phyloP scores from a whole-genome alignment of 2,797 vertebrate genomes.

The Danio choprae region DNA sequence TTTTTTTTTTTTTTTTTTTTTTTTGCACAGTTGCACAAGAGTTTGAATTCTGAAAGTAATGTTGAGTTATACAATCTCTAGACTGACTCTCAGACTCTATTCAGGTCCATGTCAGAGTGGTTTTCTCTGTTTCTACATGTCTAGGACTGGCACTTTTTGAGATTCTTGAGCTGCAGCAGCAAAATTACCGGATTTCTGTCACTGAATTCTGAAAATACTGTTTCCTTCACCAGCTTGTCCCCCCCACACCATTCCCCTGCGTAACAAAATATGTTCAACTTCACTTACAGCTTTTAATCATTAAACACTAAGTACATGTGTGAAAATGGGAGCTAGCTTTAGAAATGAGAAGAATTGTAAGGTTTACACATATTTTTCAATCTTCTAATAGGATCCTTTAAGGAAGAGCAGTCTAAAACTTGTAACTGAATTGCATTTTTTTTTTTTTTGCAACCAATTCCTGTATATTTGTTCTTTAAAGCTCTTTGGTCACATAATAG shows the following conservation, averaged over 20 bases:
- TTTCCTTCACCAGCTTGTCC: constrained; percentile 26
- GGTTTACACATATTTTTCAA: not conserved
- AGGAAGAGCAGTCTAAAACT: not conserved
- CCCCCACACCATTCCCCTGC: constrained; percentile 1
- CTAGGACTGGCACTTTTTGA: not conserved
- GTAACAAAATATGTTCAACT: constrained; percentile 24
- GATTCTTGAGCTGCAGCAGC: constrained; percentile 24
- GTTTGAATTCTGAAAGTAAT: constrained; percentile 37
- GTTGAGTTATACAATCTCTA: constrained; percentile 27
- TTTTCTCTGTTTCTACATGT: constrained; percentile 26
- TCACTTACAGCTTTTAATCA: constrained; percentile 16
- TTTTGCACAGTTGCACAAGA: constrained; percentile 60
- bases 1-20: constrained; percentile 28
- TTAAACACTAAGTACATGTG: constrained; percentile 10
- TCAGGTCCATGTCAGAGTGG: constrained; percentile 33
- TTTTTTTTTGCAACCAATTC: not conserved
- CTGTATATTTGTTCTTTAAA: not conserved
- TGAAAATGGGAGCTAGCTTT: constrained; percentile 7
- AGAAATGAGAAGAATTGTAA: not conserved
- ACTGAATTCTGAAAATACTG: not conserved
- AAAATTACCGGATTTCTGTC: not conserved
- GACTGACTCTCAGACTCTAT: constrained; percentile 31
- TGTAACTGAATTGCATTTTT: not conserved
- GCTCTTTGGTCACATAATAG: not conserved
- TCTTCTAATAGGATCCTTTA: not conserved